Conservation (phyloP, 1,140 invertebrate species). For the Lerema accius region DNA sequence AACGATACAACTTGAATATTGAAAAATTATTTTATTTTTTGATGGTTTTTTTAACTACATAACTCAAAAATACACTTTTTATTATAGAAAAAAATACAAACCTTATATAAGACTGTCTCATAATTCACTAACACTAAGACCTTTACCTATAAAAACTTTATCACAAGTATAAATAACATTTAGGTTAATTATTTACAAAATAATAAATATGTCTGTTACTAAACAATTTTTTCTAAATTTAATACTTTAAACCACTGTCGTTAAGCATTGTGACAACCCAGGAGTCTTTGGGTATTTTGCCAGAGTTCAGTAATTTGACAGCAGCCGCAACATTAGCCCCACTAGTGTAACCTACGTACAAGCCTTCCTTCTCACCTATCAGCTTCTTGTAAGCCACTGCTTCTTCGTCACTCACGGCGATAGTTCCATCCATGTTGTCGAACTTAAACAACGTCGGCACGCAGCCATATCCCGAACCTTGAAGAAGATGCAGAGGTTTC, state of each 20-base stretch:
- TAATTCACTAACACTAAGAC: too few relatives aligned
- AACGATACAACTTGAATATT: too few relatives aligned
- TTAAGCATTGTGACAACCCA: conserved; percentile 72
- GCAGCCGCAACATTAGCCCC: conserved; percentile 72
- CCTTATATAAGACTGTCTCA: too few relatives aligned
- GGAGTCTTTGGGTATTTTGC: conserved; percentile 56
- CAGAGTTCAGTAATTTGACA: conserved; percentile 64
- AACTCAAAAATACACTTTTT: too few relatives aligned
- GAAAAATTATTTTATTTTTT: too few relatives aligned
- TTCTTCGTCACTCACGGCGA: conserved; percentile 68
- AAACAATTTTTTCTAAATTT: not conserved
- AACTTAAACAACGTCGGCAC: conserved; percentile 66
- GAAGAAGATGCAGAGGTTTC: conserved; percentile 70
- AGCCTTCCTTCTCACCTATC: conserved; percentile 69
- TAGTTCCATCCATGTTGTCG: conserved; percentile 62
- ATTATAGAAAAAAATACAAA: too few relatives aligned
- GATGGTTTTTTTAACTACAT: too few relatives aligned
- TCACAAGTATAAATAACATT: too few relatives aligned
- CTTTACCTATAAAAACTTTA: too few relatives aligned
- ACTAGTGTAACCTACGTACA: conserved; percentile 75
- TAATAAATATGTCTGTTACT: not conserved
- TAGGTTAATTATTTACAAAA: not conserved
- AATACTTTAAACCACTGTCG: conserved; percentile 72
- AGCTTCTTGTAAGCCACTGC: conserved; percentile 61
- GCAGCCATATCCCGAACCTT: conserved; percentile 73